Evolutionary conservation across 2,113 vertebrate species (phyloP).

Genomic region (Tretioscincus oriximinensis): DNA sequence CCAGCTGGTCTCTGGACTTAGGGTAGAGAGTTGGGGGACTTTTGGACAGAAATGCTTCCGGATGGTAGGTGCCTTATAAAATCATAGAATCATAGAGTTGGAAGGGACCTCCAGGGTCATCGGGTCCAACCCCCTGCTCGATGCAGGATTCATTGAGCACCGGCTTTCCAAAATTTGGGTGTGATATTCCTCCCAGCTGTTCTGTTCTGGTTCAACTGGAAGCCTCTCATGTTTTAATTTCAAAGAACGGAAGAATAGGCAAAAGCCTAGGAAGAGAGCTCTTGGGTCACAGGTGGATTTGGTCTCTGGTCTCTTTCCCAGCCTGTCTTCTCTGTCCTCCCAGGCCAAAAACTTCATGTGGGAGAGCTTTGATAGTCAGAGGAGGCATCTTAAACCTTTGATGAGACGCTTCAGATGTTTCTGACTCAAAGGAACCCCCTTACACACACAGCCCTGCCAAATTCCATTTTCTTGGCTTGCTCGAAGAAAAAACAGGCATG

Average conservation of each 20-base stretch:
- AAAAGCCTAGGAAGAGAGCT: no score
- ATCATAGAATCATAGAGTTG: no score
- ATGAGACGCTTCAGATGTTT: background rate
- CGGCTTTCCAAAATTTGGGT: background rate
- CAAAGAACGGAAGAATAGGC: background rate
- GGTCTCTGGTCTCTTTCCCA: background rate
- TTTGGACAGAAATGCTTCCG: background rate
- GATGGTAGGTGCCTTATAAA: no score
- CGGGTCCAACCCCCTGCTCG: no score
- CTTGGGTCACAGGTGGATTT: background rate
- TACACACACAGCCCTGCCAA: background rate
- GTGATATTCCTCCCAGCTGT: background rate
- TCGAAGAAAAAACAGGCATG: background rate
- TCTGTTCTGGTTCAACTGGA: background rate
- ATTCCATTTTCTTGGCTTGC: background rate
- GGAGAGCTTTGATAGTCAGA: background rate
- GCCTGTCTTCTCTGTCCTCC: background rate
- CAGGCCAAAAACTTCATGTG: background rate
- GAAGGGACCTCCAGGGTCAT: no score
- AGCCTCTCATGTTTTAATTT: background rate
- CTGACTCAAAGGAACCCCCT: background rate
- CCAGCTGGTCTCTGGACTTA: background rate
- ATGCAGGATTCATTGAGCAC: background rate
- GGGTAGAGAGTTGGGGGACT: background rate
- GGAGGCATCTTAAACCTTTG: background rate